Base-by-base conservation (phyloP, 2,888 invertebrate species). In the Apomyelois bistriatella region DNA sequence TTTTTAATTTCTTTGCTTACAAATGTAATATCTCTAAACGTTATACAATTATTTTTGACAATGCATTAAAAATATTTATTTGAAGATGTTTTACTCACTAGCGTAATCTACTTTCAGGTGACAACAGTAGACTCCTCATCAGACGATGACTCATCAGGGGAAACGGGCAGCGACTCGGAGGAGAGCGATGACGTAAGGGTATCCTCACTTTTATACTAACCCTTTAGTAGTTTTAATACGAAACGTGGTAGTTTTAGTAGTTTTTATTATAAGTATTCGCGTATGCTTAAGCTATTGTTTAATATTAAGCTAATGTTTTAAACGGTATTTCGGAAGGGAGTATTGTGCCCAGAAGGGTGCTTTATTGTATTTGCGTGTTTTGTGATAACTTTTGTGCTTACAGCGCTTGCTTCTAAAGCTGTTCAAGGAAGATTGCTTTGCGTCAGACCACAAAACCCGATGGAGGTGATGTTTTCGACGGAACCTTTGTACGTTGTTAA, bases 71-170 rank as follows among this genome's bases (percentile, higher is more conserved):
- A n/a, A n/a, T n/a, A n/a, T n/a, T n/a, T n/a, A n/a, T n/a, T n/a
- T n/a, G n/a, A n/a, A n/a, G 22, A 22, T 22, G 22, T 3, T 22
- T 3, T 22, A 22, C 22, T 22, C 3, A 22, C 5, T 5, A 3
- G 22, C 22, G 2, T 22, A 5, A 22, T 32, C 1, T 32, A 10
- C 7, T 62, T 54, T 0, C 66, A 89, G 85, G 90, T 91, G 4
- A 90, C 90, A 53, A 89, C 90, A 5, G 91, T 91, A 37, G 90
- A 91, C 57, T 91, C 91, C 0, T 91, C 90, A 40, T 90, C 90
- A 30, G 84, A 84, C 32, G 90, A 90, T 50, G 88, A 90, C 30
- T 79, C 87, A 0, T 86, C 87, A 0, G 89, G 83, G 0, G 82
- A 85, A 0, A 85, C 85, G 0, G 88, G 82, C 7, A 89, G 88